Base-by-base conservation (phyloP, 2,888 invertebrate genomes). In the Ophraella communa region DNA sequence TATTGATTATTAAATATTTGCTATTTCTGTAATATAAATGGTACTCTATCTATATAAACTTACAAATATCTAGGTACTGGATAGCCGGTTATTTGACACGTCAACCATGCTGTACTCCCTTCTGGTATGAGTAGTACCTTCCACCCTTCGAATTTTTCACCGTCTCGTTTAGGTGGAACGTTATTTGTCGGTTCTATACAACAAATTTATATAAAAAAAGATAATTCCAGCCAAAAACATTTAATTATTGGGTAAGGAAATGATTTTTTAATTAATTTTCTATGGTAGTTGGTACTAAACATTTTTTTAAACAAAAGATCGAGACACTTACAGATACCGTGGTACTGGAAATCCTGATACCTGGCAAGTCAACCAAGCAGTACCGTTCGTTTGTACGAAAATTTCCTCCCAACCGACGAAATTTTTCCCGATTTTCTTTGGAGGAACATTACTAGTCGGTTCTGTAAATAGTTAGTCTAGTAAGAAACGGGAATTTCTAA, bases 311-410 rank as follows among this genome's bases (percentile, higher is more conserved):
- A n/a, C n/a, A n/a, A n/a, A n/a, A n/a, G 24, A 24, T 24, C 24
- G 24, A 24, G 8, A 49, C 63, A 77, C 78, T 79, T 82, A 85
- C 85, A 83, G 81, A 77, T 83, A 85, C 67, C 82, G 76, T n/a
- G 86, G 85, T 65, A 85, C 83, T 62, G 85, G 85, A 73, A 82
- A 85, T 58, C 82, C 85, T 64, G 84, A 83, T 65, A 85, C 85
- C 75, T 85, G 84, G 72, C 91, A 91, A 71, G 87, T 87, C 80
- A 91, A 82, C 79, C 87, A 89, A 67, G 87, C 86, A 73, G 84
- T 83, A 73, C 81, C 80, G 68, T 79, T 83, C 77, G 80, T 80
- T 63, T 80, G 79, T 74, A 88, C 85, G 80, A 81, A 82, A 77
- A 87, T 80, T 71, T 89, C 86, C 78, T 87, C 87, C 84, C 87